These are phyloP conservation scores for Uria aalge DNA, from an alignment of 2,113 vertebrate species.

Conservation along the genomic window DNA sequence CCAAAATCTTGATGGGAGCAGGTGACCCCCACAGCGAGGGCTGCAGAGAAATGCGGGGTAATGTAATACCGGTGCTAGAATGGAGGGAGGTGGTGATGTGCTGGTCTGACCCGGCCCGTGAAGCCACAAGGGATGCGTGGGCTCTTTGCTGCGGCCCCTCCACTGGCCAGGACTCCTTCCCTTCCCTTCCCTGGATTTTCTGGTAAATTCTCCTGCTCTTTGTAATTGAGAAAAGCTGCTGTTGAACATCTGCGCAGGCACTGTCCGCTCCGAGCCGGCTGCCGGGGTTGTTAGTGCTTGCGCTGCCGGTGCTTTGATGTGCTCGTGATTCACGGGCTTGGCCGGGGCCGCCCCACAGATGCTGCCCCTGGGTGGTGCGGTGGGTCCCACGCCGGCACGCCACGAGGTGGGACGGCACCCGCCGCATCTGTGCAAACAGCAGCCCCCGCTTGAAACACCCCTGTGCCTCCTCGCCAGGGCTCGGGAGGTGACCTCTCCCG, in stretches of 20 bases:
- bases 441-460: neutral
- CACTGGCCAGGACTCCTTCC: neutral
- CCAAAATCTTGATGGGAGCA: neutral
- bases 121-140: neutral
- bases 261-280: neutral
- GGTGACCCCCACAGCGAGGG: neutral
- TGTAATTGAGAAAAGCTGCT: conserved; percentile 37
- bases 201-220: neutral
- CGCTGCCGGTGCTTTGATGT: conserved; percentile 17
- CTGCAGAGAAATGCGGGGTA: neutral
- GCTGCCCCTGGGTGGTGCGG: neutral
- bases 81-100: neutral
- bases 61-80: neutral
- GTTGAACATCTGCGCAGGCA: neutral
- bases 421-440: neutral
- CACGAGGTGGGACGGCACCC: neutral
- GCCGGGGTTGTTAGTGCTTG: neutral
- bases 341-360: neutral
- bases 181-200: neutral
- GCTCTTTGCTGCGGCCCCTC: neutral
- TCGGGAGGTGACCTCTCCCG: neutral
- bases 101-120: accelerated
- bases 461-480: accelerated
- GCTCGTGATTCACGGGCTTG: neutral
- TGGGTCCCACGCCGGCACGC: neutral